Evolutionary conservation across 2,113 vertebrate genomes (phyloP).

Genomic region (Pantherophis guttatus): DNA sequence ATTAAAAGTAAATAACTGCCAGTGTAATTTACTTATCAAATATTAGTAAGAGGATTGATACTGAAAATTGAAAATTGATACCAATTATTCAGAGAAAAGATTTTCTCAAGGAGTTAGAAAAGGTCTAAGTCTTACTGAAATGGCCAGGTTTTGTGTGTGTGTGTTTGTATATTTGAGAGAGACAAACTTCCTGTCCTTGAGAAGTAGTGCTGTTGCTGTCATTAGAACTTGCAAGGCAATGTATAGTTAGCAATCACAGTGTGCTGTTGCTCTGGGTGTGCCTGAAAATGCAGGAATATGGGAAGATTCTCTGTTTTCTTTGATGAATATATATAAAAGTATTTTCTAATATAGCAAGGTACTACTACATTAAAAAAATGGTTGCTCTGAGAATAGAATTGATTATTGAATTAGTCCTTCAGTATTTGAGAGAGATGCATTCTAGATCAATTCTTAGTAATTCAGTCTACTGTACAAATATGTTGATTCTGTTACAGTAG

Average conservation of each 20-base stretch:
- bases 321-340: constrained; percentile 44
- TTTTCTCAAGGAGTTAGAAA: constrained; percentile 49
- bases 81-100: constrained; percentile 4
- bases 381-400: constrained; percentile 35
- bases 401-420: constrained; percentile 45
- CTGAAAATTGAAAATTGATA: constrained; percentile 16
- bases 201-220: constrained; percentile 62
- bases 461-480: constrained; percentile 23
- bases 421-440: constrained; percentile 32
- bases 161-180: constrained; percentile 16
- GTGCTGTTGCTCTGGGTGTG: constrained; percentile 42
- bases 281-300: constrained; percentile 57
- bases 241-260: constrained; percentile 47
- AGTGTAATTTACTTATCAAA: constrained; percentile 8
- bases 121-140: constrained; percentile 53
- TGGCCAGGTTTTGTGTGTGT: constrained; percentile 52
- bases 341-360: constrained; percentile 46
- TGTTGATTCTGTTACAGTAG: constrained; percentile 26
- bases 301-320: constrained; percentile 48
- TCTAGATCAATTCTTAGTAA: constrained; percentile 34
- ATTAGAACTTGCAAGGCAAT: constrained; percentile 62
- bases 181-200: constrained; percentile 70
- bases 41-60: neutral
- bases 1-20: constrained; percentile 5
- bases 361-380: constrained; percentile 27